phyloP scores from a whole-genome alignment of 2,797 vertebrate genomes.

The Poecilia wingei region DNA sequence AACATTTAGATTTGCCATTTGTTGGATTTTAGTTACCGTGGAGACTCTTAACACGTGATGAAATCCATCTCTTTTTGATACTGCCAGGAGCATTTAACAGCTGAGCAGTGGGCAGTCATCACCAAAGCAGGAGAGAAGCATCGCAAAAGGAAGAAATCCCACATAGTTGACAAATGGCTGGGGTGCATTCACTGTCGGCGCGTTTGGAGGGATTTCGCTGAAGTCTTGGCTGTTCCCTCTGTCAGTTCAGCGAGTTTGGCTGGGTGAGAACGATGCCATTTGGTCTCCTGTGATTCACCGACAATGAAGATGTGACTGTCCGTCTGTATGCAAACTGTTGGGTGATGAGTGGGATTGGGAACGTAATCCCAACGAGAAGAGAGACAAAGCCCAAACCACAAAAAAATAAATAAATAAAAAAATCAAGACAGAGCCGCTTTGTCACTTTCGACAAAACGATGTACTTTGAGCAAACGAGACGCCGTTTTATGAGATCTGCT shows the following conservation, averaged over 20 bases:
- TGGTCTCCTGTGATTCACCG: slow-evolving; percentile 24
- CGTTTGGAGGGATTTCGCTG: background rate
- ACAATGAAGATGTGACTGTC: slow-evolving; percentile 13
- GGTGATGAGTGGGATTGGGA: slow-evolving; percentile 4
- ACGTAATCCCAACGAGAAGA: slow-evolving; percentile 11
- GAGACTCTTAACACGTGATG: slow-evolving; percentile 46
- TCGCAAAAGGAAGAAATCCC: background rate
- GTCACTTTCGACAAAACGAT: background rate
- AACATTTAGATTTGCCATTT: slow-evolving; percentile 35
- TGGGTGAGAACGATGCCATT: slow-evolving; percentile 28
- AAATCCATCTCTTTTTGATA: slow-evolving; percentile 14
- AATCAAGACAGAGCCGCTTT: background rate
- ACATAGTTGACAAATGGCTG: background rate
- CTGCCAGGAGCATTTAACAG: slow-evolving; percentile 46
- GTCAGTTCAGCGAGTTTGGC: slow-evolving; percentile 1
- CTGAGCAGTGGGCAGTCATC: slow-evolving; percentile 40
- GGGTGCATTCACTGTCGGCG: slow-evolving; percentile 13
- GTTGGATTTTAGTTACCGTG: slow-evolving; percentile 58
- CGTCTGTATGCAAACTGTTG: background rate
- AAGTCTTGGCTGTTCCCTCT: slow-evolving; percentile 7
- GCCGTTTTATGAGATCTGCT: background rate
- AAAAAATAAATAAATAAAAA: no score
- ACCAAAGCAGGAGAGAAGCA: slow-evolving; percentile 19
- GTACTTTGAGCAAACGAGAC: background rate
- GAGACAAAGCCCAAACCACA: slow-evolving; percentile 5